Conservation (phyloP, 2,888 invertebrate genomes). For the Acleris laterana region DNA sequence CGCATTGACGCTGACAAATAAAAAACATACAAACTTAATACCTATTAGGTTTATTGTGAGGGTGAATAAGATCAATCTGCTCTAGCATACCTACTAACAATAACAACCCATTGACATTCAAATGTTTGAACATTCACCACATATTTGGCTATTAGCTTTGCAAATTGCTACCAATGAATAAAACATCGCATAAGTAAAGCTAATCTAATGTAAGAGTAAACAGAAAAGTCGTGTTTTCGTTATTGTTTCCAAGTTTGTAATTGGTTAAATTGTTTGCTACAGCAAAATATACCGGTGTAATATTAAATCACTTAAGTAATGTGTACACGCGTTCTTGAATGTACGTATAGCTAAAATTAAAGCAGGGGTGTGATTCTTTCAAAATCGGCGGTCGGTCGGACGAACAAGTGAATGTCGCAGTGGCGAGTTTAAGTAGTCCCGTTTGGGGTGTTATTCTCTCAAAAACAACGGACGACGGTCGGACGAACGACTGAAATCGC, state of each 20-base stretch:
- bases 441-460: too few species aligned
- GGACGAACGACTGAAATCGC: too few species aligned
- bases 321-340: too few species aligned
- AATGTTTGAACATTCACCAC: slow-evolving; percentile 18
- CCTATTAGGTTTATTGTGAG: background rate
- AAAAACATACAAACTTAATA: too few species aligned
- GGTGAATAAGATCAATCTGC: background rate
- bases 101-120: background rate
- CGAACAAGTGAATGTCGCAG: too few species aligned
- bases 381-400: too few species aligned
- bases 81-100: background rate
- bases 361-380: too few species aligned
- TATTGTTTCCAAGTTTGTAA: slow-evolving; percentile 11
- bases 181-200: slow-evolving; percentile 2
- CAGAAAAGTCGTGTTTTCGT: slow-evolving; percentile 5
- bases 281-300: background rate
- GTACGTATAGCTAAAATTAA: too few species aligned
- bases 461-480: too few species aligned
- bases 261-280: slow-evolving; percentile 4
- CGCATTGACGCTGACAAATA: too few species aligned
- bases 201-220: slow-evolving; percentile 7
- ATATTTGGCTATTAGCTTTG: slow-evolving; percentile 20
- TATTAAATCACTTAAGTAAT: background rate
- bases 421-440: too few species aligned
- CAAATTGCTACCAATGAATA: slow-evolving; percentile 16